phyloP scores from a whole-genome alignment of 2,797 vertebrate species.

The Siniperca scherzeri region DNA sequence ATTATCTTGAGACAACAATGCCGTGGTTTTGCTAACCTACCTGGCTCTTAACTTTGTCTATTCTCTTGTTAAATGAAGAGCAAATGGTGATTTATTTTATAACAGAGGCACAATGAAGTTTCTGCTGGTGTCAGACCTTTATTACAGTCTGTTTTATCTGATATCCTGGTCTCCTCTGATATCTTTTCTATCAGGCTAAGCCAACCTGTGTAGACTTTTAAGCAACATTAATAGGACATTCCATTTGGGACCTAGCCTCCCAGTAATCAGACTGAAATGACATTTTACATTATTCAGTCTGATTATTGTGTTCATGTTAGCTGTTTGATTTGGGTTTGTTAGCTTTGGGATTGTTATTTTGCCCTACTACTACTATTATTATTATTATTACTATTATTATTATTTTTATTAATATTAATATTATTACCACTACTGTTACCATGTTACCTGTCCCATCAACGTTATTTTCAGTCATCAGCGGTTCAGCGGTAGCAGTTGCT shows the following conservation, averaged over 20 bases:
- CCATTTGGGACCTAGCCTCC: background rate
- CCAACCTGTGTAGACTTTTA: background rate
- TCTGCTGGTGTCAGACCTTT: background rate
- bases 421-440: no score
- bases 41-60: background rate
- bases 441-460: background rate
- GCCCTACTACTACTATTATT: no score
- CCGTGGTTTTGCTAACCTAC: no score
- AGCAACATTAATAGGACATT: background rate
- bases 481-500: background rate
- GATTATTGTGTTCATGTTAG: background rate
- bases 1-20: no score
- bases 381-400: no score
- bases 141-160: background rate
- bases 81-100: background rate
- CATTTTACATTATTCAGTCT: background rate
- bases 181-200: background rate
- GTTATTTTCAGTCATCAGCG: background rate
- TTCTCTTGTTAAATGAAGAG: background rate
- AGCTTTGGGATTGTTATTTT: background rate
- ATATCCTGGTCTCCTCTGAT: background rate
- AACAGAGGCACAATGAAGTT: background rate
- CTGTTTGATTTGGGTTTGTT: background rate
- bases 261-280: background rate
- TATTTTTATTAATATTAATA: no score